Evolutionary conservation across 2,888 invertebrate species (phyloP).

Genomic region (Cataglyphis livida): DNA sequence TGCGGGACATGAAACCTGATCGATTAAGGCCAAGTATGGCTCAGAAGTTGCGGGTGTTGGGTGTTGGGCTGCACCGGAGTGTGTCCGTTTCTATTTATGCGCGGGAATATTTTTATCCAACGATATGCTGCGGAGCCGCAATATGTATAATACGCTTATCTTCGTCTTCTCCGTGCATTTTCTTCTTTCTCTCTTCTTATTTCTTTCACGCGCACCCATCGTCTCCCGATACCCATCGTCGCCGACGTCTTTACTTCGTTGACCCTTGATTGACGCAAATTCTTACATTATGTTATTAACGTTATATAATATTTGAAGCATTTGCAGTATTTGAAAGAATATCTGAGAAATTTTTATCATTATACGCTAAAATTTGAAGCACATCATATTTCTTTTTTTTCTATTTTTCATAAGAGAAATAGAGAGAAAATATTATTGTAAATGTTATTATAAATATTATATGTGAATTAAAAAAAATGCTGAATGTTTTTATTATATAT

Average conservation of each 20-base stretch:
- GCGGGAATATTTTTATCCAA: slow-evolving; percentile 78
- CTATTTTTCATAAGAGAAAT: neutral
- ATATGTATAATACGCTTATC: slow-evolving; percentile 72
- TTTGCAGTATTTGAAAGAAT: neutral
- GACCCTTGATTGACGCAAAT: neutral
- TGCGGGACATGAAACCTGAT: slow-evolving; percentile 73
- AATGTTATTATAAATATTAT: no score
- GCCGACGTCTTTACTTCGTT: slow-evolving; percentile 18
- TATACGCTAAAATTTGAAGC: no score
- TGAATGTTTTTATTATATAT: no score
- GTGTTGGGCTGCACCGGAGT: slow-evolving; percentile 55
- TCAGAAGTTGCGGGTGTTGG: slow-evolving; percentile 76
- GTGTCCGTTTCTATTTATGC: slow-evolving; percentile 75
- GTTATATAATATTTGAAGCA: neutral
- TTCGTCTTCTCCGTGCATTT: slow-evolving; percentile 60
- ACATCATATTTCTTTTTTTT: neutral
- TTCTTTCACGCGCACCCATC: slow-evolving; percentile 8
- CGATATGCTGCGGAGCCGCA: slow-evolving; percentile 70
- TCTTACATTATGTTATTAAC: neutral
- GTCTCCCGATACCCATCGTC: slow-evolving; percentile 18
- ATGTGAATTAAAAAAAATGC: no score
- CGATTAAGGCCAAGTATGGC: slow-evolving; percentile 78
- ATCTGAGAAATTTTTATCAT: neutral
- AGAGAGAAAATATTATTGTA: no score
- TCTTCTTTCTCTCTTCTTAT: slow-evolving; percentile 41